Evolutionary conservation across 2,797 vertebrate species (phyloP).

Genomic region (Eospalax fontanierii): DNA sequence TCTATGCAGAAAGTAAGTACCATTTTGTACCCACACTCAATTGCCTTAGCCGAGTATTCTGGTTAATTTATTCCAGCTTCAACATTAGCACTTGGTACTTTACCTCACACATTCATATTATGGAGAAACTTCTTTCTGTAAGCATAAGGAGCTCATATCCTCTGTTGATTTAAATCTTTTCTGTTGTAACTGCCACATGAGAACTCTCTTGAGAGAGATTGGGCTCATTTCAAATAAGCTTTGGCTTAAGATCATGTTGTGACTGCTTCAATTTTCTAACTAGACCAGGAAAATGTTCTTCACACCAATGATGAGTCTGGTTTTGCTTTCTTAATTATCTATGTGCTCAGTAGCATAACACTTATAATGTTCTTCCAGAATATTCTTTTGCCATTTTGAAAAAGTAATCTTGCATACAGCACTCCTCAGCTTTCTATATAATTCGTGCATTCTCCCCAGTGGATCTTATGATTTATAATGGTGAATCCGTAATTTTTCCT

Average conservation of each 20-base stretch:
- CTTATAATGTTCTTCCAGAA: background rate
- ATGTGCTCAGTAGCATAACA: background rate
- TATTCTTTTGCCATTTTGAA: background rate
- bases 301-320: background rate
- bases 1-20: background rate
- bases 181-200: background rate
- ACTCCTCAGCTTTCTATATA: background rate
- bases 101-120: background rate
- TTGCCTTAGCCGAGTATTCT: too few species aligned
- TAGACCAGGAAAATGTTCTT: background rate
- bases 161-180: background rate
- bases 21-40: rapidly evolving
- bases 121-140: background rate
- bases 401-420: background rate
- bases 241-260: background rate
- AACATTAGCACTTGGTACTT: rapidly evolving
- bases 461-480: background rate
- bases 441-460: background rate
- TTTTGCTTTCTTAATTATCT: too few species aligned
- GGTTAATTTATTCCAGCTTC: too few species aligned
- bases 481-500: background rate
- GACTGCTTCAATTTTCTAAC: background rate
- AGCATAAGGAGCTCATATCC: background rate
- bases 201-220: too few species aligned
- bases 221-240: rapidly evolving